Percentiles rank a stretch among this genome's conserved stretches.
phyloP scores from a whole-genome alignment of 2,888 invertebrate genomes.

The Polymixis lichenea region DNA sequence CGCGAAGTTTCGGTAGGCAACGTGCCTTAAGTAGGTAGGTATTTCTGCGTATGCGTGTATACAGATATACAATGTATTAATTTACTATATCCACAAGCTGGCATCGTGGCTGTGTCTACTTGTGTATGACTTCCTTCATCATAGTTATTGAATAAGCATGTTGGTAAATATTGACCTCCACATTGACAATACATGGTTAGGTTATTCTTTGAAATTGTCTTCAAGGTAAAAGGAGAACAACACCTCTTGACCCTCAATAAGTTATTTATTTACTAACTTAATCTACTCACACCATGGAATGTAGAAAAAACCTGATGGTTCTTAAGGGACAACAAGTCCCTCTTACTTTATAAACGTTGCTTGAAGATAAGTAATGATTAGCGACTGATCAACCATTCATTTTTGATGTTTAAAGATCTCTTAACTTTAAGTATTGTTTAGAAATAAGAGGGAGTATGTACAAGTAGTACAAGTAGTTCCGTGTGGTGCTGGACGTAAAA shows the following conservation, averaged over 20 bases:
- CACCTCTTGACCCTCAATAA: slow-evolving; percentile 28
- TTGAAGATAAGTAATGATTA: too few relatives aligned
- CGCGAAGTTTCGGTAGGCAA: too few relatives aligned
- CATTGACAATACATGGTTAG: slow-evolving; percentile 40
- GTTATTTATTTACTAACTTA: slow-evolving; percentile 21
- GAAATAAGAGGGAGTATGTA: neutral
- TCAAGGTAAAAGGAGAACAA: slow-evolving; percentile 30
- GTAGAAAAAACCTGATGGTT: neutral
- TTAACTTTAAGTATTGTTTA: too few relatives aligned
- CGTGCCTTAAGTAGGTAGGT: too few relatives aligned
- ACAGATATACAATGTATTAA: neutral
- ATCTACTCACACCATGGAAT: neutral
- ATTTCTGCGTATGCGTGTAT: neutral
- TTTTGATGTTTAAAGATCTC: too few relatives aligned
- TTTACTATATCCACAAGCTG: slow-evolving; percentile 16
- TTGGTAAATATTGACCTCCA: slow-evolving; percentile 48
- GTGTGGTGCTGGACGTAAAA: too few relatives aligned
- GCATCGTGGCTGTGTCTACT: slow-evolving; percentile 8
- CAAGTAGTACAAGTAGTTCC: too few relatives aligned
- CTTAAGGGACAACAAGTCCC: neutral
- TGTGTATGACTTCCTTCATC: slow-evolving; percentile 38
- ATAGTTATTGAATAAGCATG: slow-evolving; percentile 31
- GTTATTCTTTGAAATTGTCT: slow-evolving; percentile 35
- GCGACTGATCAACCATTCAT: too few relatives aligned
- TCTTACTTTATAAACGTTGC: neutral